A percentile compares a stretch with the other conserved stretches of the same genome.
These are phyloP conservation scores for Drosophila nebulosa DNA, from an alignment of 1,140 invertebrate genomes.

Conservation along the genomic window DNA sequence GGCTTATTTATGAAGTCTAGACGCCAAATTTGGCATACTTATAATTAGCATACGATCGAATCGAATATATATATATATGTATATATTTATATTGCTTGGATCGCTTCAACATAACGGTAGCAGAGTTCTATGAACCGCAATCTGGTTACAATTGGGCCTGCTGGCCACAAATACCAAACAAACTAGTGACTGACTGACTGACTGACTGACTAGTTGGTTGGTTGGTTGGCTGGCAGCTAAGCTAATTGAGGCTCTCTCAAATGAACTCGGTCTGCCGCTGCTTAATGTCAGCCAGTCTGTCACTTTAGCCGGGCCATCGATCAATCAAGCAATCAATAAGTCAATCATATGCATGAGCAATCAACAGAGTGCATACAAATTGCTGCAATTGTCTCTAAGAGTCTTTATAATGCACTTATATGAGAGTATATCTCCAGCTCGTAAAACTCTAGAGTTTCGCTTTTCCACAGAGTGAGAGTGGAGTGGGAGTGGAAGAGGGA, in stretches of 20 bases:
- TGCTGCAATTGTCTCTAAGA: conserved; percentile 59
- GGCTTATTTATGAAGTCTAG: conserved; percentile 74
- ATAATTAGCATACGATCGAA: conserved; percentile 55
- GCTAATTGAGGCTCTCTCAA: conserved; percentile 58
- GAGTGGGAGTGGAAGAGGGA: too few species aligned
- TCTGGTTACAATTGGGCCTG: too few species aligned
- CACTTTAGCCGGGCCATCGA: conserved; percentile 56
- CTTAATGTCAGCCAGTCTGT: conserved; percentile 69
- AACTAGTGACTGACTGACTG: too few species aligned
- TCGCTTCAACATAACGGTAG: conserved; percentile 50
- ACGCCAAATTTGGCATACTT: conserved; percentile 64
- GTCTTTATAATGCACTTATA: conserved; percentile 32
- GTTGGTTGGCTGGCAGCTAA: conserved; percentile 6
- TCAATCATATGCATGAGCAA: conserved; percentile 73
- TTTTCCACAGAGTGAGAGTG: conserved; percentile 13
- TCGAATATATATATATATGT: not conserved
- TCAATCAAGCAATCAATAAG: conserved; percentile 75
- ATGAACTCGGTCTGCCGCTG: conserved; percentile 23
- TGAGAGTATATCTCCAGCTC: conserved; percentile 43
- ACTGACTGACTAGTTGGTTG: too few species aligned
- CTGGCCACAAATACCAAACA: too few species aligned
- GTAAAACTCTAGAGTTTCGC: conserved; percentile 55
- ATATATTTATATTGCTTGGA: not conserved
- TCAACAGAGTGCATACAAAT: conserved; percentile 72
- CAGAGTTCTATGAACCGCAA: conserved; percentile 58